Evolutionary conservation across 2,797 vertebrate species (phyloP).

Genomic region (Poeciliopsis turneri): DNA sequence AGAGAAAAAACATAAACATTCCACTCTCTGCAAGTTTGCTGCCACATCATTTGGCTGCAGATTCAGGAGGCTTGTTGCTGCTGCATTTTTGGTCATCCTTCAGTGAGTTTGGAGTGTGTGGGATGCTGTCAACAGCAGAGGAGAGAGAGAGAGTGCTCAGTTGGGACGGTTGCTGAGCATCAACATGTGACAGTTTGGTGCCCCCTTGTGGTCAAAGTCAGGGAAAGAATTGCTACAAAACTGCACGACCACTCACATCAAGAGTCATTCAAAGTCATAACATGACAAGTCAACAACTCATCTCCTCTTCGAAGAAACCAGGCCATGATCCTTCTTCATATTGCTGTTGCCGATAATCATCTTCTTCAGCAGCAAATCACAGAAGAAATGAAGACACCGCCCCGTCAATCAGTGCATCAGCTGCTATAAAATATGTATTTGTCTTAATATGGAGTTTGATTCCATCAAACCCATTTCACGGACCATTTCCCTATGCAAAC

Average conservation of each 20-base stretch:
- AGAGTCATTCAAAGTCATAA: slow-evolving; percentile 45
- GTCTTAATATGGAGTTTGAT: slow-evolving; percentile 76
- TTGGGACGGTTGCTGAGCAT: slow-evolving; percentile 11
- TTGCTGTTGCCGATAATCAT: slow-evolving; percentile 56
- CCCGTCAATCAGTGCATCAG: slow-evolving; percentile 64
- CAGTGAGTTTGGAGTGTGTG: slow-evolving; percentile 48
- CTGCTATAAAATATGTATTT: slow-evolving; percentile 68
- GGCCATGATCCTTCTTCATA: slow-evolving; percentile 43
- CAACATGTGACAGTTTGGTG: slow-evolving; percentile 58
- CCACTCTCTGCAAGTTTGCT: slow-evolving; percentile 30
- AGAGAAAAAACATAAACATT: slow-evolving; percentile 34
- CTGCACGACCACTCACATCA: background rate
- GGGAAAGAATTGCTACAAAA: background rate
- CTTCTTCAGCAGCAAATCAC: slow-evolving; percentile 28
- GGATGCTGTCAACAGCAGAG: slow-evolving; percentile 42
- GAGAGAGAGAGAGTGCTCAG: slow-evolving; percentile 22
- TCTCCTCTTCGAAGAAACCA: slow-evolving; percentile 39
- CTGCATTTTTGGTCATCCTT: slow-evolving; percentile 58
- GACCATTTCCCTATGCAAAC: slow-evolving; percentile 77
- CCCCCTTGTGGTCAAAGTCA: slow-evolving; percentile 54
- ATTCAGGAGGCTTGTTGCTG: slow-evolving; percentile 44
- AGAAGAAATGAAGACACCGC: slow-evolving; percentile 63
- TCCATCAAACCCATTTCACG: slow-evolving; percentile 76
- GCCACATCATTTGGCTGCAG: slow-evolving; percentile 44
- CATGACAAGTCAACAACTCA: slow-evolving; percentile 28